These are phyloP conservation scores for Malacoctenus gilli DNA, from an alignment of 2,797 vertebrate genomes.

Conservation along the genomic window DNA sequence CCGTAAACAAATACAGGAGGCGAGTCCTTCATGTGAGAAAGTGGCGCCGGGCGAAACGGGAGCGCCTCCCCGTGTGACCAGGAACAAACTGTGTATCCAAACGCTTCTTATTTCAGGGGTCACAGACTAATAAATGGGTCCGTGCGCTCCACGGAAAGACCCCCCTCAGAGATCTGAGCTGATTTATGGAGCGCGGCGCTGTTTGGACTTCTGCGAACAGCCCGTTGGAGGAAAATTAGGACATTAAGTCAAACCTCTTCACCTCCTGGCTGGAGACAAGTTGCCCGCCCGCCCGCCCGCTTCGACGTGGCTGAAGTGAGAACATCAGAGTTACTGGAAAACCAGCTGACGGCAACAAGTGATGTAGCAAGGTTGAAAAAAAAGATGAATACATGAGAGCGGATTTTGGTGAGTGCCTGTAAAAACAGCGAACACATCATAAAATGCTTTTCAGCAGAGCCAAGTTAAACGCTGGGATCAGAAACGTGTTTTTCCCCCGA, in stretches of 20 bases:
- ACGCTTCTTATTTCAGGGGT: slow-evolving; percentile 50
- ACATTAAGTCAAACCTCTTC: slow-evolving; percentile 12
- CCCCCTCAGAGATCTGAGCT: slow-evolving; percentile 52
- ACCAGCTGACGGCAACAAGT: slow-evolving; percentile 20
- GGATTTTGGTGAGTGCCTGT: slow-evolving; percentile 21
- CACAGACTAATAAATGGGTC: slow-evolving; percentile 51
- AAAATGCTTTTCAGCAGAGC: slow-evolving; percentile 34
- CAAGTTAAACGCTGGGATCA: slow-evolving; percentile 33
- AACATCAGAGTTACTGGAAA: slow-evolving; percentile 26
- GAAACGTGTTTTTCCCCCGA: slow-evolving; percentile 26
- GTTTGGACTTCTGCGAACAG: slow-evolving; percentile 48
- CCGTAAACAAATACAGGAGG: slow-evolving; percentile 63
- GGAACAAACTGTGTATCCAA: slow-evolving; percentile 29
- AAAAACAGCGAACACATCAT: slow-evolving; percentile 53
- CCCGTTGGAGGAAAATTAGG: slow-evolving; percentile 29
- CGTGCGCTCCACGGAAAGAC: slow-evolving; percentile 35
- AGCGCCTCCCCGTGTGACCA: slow-evolving; percentile 26
- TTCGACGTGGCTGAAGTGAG: slow-evolving; percentile 18
- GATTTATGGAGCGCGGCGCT: slow-evolving; percentile 33
- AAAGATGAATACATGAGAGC: slow-evolving; percentile 39
- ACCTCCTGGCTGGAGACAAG: slow-evolving; percentile 6
- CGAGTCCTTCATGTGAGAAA: slow-evolving; percentile 29
- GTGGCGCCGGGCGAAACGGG: slow-evolving; percentile 18
- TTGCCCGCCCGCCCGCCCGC: slow-evolving; percentile 17
- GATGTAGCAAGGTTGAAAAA: slow-evolving; percentile 20